Percentiles rank a stretch among this genome's conserved stretches.
Conservation (phyloP, 2,888 invertebrate genomes). For the Eupeodes luniger region DNA sequence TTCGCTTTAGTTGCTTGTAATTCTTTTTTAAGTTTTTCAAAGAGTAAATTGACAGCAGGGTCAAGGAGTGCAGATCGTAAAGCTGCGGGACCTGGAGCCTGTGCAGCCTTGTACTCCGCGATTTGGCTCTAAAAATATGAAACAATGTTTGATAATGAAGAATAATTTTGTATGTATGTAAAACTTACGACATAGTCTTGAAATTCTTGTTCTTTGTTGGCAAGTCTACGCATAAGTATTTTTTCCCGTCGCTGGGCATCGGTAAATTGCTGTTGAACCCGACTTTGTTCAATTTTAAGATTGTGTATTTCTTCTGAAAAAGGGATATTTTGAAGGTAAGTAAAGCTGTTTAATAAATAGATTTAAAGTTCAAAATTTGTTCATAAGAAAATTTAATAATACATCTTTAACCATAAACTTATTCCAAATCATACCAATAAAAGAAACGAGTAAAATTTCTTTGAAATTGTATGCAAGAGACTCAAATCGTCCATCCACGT, state of each 20-base stretch:
- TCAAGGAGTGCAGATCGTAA: slow-evolving; percentile 94
- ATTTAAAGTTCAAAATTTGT: slow-evolving; percentile 44
- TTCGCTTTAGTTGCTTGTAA: slow-evolving; percentile 94
- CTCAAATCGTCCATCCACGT: slow-evolving; percentile 74
- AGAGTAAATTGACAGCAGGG: slow-evolving; percentile 97
- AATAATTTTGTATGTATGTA: background rate
- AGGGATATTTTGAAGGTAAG: slow-evolving; percentile 20
- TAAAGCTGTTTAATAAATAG: background rate
- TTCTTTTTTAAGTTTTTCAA: slow-evolving; percentile 95
- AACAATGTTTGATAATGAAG: background rate
- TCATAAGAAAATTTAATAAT: slow-evolving; percentile 62
- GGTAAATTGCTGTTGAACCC: slow-evolving; percentile 91
- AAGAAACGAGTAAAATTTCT: slow-evolving; percentile 80
- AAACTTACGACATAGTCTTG: slow-evolving; percentile 96
- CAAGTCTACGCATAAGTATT: slow-evolving; percentile 94
- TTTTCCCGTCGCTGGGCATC: slow-evolving; percentile 96
- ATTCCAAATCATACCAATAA: slow-evolving; percentile 84
- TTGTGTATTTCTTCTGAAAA: slow-evolving; percentile 82
- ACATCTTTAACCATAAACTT: slow-evolving; percentile 78
- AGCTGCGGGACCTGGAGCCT: slow-evolving; percentile 90
- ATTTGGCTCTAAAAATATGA: slow-evolving; percentile 91
- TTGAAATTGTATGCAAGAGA: slow-evolving; percentile 77
- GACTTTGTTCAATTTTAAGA: slow-evolving; percentile 89
- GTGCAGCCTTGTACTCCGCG: slow-evolving; percentile 95
- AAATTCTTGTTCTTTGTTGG: slow-evolving; percentile 98